Evolutionary conservation across 2,888 invertebrate genomes (phyloP).

Genomic region (Caenorhabditis sp.): DNA sequence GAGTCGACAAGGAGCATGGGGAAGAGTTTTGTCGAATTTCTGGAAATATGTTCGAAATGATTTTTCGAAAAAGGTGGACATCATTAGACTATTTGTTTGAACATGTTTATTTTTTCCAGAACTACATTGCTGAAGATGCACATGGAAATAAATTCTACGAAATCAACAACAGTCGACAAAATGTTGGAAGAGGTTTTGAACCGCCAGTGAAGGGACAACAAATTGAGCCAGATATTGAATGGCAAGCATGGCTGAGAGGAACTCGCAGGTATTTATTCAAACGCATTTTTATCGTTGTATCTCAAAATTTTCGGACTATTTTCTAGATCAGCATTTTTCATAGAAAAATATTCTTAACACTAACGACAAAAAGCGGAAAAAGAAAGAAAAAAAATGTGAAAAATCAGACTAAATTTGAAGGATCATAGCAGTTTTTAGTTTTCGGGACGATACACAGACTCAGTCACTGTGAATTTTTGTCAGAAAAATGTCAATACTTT

Average conservation of each 20-base stretch:
- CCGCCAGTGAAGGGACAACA: conserved; percentile 35
- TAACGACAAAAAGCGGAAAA: too few relatives aligned
- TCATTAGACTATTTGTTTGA: background rate
- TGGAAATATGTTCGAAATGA: conserved; percentile 56
- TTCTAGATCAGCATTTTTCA: too few relatives aligned
- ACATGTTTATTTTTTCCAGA: conserved; percentile 27
- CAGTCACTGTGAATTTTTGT: too few relatives aligned
- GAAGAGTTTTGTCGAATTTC: conserved; percentile 47
- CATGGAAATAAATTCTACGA: conserved; percentile 65
- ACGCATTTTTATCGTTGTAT: too few relatives aligned
- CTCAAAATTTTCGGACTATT: too few relatives aligned
- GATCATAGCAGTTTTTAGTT: too few relatives aligned
- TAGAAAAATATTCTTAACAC: too few relatives aligned
- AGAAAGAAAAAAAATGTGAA: too few relatives aligned
- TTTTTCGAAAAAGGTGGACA: conserved; percentile 36
- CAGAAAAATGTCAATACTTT: too few relatives aligned
- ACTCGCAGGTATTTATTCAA: conserved; percentile 50
- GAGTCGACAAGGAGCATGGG: conserved; percentile 60
- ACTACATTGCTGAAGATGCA: conserved; percentile 62
- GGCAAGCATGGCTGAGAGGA: conserved; percentile 66
- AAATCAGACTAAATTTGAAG: too few relatives aligned
- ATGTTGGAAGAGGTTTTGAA: conserved; percentile 62
- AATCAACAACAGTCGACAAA: conserved; percentile 50
- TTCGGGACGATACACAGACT: too few relatives aligned
- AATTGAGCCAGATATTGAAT: conserved; percentile 60